Evolutionary conservation across 2,888 invertebrate species (phyloP).

Genomic region (Mimas tiliae): DNA sequence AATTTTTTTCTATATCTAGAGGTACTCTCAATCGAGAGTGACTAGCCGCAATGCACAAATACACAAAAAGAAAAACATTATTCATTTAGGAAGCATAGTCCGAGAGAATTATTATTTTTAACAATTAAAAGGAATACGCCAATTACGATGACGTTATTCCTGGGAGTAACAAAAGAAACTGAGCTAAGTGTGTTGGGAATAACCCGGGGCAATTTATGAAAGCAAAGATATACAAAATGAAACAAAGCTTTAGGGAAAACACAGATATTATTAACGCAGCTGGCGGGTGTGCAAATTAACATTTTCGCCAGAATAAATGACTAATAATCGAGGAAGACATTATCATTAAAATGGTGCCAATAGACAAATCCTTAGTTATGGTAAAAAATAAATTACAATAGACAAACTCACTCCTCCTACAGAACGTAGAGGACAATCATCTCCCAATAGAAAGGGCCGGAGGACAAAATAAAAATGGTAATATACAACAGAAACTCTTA

Average conservation of each 20-base stretch:
- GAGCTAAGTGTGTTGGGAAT: conserved; percentile 45
- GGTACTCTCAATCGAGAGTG: no score
- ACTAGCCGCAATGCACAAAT: no score
- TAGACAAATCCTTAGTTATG: no score
- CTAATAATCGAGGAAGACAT: neutral
- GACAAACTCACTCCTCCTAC: no score
- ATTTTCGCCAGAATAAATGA: neutral
- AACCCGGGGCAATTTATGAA: conserved; percentile 40
- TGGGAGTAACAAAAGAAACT: conserved; percentile 41
- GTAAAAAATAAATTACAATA: neutral
- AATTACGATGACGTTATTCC: conserved; percentile 38
- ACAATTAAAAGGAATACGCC: conserved; percentile 38
- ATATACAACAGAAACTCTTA: no score
- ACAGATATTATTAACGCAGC: neutral
- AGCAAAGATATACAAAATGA: conserved; percentile 7
- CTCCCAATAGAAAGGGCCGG: no score
- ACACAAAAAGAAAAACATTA: neutral
- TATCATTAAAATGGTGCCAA: neutral
- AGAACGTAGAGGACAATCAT: no score
- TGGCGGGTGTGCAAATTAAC: neutral
- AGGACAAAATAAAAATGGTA: no score
- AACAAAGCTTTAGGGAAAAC: neutral
- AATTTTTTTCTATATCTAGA: no score
- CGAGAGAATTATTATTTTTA: conserved; percentile 40
- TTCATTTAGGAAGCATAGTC: no score